Evolutionary conservation across 2,797 vertebrate species (phyloP), one percentile per base, ranked within the genome.

Genomic region (Poeciliopsis gracilis): DNA sequence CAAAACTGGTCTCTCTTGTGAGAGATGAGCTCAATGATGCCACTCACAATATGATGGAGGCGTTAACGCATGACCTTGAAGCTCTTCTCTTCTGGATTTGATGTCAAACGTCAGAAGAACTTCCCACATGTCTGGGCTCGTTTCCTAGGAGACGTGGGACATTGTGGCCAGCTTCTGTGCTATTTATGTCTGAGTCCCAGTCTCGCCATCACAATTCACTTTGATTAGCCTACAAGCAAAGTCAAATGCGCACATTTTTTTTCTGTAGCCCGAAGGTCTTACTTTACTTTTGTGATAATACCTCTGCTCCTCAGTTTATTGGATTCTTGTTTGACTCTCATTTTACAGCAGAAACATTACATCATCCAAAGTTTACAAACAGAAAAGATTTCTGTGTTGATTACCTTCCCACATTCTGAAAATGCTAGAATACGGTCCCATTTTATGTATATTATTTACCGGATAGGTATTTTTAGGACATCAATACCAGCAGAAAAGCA

Each of bases 321-420:
- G 2, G 7, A 63, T 36, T 41, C 15, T 7, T 47, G 11, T 25
- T 36, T 73, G 28, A 38, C n/a, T 46, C 79, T 77, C 11, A 77
- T 85, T 13, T 71, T 30, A 72, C 33, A 45, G 2, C 71, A 74
- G 18, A 43, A 16, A 73, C 66, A 72, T 77, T n/a, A 78, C 13
- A 49, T 53, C 61, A 80, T 87, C 66, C 72, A 75, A 77, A 83
- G 47, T 73, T 81, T 38, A 90, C 89, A 86, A 90, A 57, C 73
- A 61, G 36, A 76, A 57, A 43, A 55, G 4, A 15, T 69, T 20
- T 15, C 5, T 38, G 9, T 33, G 45, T 46, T 9, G 33, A 51
- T 53, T 23, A 25, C 36, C 3, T 63, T 36, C 69, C n/a, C 43
- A 77, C 70, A 81, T 80, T 55, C 76, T 73, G 10, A 70, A 73